Evolutionary conservation across 2,888 invertebrate species (phyloP).

Genomic region (Eulithis testata): DNA sequence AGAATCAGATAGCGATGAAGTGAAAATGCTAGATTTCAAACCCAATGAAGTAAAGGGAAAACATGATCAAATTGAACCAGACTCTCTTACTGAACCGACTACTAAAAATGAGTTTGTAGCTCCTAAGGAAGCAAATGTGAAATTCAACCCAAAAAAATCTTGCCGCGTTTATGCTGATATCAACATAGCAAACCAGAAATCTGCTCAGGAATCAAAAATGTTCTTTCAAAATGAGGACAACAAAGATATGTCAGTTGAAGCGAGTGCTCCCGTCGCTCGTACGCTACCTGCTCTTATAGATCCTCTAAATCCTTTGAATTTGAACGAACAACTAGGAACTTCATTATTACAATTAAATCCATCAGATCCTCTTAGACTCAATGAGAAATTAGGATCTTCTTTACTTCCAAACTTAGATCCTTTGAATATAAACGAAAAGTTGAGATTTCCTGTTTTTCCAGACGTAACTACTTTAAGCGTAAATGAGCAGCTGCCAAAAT

Average conservation of each 20-base stretch:
- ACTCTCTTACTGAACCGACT: conserved; percentile 3
- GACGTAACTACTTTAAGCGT: conserved; percentile 20
- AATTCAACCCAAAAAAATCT: conserved; percentile 7
- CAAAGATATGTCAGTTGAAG: conserved; percentile 55
- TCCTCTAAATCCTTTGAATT: conserved; percentile 29
- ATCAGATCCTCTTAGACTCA: conserved; percentile 27
- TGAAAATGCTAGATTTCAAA: conserved; percentile 6
- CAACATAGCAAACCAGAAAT: conserved; percentile 7
- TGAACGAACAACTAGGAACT: conserved; percentile 31
- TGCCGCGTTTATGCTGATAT: conserved; percentile 21
- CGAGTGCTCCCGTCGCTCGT: conserved; percentile 55
- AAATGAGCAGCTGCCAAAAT: conserved; percentile 20
- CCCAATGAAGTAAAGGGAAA: conserved; percentile 7
- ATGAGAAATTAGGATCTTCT: conserved; percentile 36
- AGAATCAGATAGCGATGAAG: conserved; percentile 4
- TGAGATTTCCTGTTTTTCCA: conserved; percentile 10
- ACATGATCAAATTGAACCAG: conserved; percentile 2
- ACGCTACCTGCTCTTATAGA: conserved; percentile 37
- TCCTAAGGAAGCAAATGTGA: neutral
- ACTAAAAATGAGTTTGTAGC: neutral
- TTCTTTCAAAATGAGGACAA: conserved; percentile 18
- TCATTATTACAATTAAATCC: conserved; percentile 29
- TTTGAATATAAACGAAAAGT: conserved; percentile 29
- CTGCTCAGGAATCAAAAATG: conserved; percentile 11
- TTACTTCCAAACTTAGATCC: conserved; percentile 39